Percentiles rank a stretch among this genome's conserved stretches.
These are phyloP conservation scores for Agraylea sexmaculata DNA, from an alignment of 1,140 invertebrate species.

Conservation along the genomic window DNA sequence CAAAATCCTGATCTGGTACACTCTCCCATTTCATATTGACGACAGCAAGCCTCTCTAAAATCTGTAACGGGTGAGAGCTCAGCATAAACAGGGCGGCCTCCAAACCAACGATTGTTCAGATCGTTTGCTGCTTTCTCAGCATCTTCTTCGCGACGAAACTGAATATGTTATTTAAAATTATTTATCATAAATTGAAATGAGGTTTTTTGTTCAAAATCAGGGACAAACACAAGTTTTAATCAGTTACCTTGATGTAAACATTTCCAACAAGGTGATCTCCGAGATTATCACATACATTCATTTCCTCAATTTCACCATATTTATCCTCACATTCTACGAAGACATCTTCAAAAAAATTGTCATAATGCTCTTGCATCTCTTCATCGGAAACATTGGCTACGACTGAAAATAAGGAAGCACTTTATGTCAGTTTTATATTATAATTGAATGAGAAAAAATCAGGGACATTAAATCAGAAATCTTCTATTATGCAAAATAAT, in stretches of 20 bases:
- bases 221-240: too few species aligned
- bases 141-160: constrained; percentile 97
- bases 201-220: not conserved
- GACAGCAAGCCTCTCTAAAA: constrained; percentile 96
- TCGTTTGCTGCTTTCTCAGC: constrained; percentile 94
- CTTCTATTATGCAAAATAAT: too few species aligned
- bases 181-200: not conserved
- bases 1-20: constrained; percentile 97
- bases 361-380: constrained; percentile 98
- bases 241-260: constrained; percentile 86
- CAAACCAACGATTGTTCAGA: constrained; percentile 98
- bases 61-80: constrained; percentile 98
- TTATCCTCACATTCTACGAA: constrained; percentile 97
- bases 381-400: constrained; percentile 89
- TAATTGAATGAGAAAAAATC: too few species aligned
- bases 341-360: constrained; percentile 99
- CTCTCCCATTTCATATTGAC: constrained; percentile 99
- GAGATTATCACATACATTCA: constrained; percentile 99
- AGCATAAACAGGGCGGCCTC: constrained; percentile 93
- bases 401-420: constrained; percentile 43
- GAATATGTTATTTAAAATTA: constrained; percentile 19
- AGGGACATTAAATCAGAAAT: too few species aligned
- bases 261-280: constrained; percentile 97
- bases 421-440: constrained; percentile 1
- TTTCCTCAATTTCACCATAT: constrained; percentile 99